Base-by-base conservation (phyloP, 2,797 vertebrate genomes). In the Cossypha heuglini region DNA sequence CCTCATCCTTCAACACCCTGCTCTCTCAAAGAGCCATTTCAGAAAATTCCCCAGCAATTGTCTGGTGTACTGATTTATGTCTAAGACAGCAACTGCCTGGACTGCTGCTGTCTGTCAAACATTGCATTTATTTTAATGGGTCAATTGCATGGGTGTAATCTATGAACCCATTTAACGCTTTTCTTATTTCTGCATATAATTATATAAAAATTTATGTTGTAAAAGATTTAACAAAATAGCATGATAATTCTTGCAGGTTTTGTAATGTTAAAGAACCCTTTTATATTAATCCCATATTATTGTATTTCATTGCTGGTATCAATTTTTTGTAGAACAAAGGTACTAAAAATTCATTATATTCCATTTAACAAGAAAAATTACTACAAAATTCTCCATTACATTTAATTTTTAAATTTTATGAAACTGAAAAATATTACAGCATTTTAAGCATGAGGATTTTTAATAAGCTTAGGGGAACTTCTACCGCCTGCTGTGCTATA, bases 1-100 rank as follows among this genome's bases (percentile, higher is more conserved):
- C 72, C 82, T 88, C 81, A 76, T 90, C 59, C 64, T 91, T 96
- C 63, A 91, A 62, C 62, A 91, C 26, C 13, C 82, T 91, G 28
- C 31, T 76, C 40, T 85, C 35, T 29, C 59, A 61, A 31, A 80
- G 82, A 93, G 67, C 88, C 68, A 91, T 69, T 91, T 77, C 85
- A 82, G 81, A 85, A 94, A 89, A 93, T 75, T 83, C 73, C 68
- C 73, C 54, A 33, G 73, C 42, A 61, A 35, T 42, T 82, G 46
- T 63, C 61, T 80, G 49, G 26, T 63, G 22, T 45, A 40, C 57
- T 63, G 49, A 93, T 93, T 88, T 86, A 49, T 37, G 20, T 59
- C 54, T 74, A 21, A 52, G 35, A 54, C 42, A 90, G 64, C 22
- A 83, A 69, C 48, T 45, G 11, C 45, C 62, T 57, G 17, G 40